These are phyloP conservation scores for Poeciliopsis paucimaculata DNA, from an alignment of 2,797 vertebrate species.

Conservation along the genomic window DNA sequence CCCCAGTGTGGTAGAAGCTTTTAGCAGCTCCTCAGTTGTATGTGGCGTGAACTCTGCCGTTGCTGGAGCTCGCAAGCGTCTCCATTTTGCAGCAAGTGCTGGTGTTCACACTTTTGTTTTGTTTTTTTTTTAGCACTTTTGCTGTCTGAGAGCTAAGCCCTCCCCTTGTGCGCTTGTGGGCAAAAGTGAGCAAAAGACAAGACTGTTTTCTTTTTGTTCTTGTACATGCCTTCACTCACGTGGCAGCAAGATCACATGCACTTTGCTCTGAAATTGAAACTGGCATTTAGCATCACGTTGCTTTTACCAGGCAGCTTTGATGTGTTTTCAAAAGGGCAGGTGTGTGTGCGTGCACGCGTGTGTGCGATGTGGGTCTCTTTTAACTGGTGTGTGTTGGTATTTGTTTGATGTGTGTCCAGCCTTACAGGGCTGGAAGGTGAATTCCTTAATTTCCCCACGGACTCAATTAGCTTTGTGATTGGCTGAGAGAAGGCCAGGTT, in stretches of 20 bases:
- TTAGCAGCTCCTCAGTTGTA: conserved; percentile 75
- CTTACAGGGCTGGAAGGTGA: conserved; percentile 80
- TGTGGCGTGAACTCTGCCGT: conserved; percentile 62
- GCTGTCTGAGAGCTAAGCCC: conserved; percentile 15
- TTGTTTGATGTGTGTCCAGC: conserved; percentile 84
- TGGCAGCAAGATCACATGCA: conserved; percentile 68
- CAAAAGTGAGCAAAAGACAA: conserved; percentile 30
- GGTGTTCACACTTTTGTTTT: conserved; percentile 59
- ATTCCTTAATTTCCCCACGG: conserved; percentile 80
- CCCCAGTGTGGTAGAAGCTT: conserved; percentile 71
- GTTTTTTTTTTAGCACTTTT: conserved; percentile 31
- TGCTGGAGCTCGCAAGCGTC: conserved; percentile 67
- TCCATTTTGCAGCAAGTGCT: conserved; percentile 62
- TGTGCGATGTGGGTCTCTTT: conserved; percentile 33
- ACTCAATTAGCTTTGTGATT: conserved; percentile 84
- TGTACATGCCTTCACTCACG: conserved; percentile 60
- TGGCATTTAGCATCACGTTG: conserved; percentile 77
- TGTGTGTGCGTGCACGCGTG: conserved; percentile 23
- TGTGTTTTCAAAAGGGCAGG: conserved; percentile 77
- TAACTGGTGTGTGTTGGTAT: conserved; percentile 75
- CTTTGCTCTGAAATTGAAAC: conserved; percentile 76
- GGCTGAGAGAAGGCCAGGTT: conserved; percentile 81
- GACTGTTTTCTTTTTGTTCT: conserved; percentile 35
- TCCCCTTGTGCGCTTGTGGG: conserved; percentile 37
- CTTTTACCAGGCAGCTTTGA: conserved; percentile 73